Base-by-base conservation (phyloP, 2,113 vertebrate genomes). In the Cyanoderma ruficeps region DNA sequence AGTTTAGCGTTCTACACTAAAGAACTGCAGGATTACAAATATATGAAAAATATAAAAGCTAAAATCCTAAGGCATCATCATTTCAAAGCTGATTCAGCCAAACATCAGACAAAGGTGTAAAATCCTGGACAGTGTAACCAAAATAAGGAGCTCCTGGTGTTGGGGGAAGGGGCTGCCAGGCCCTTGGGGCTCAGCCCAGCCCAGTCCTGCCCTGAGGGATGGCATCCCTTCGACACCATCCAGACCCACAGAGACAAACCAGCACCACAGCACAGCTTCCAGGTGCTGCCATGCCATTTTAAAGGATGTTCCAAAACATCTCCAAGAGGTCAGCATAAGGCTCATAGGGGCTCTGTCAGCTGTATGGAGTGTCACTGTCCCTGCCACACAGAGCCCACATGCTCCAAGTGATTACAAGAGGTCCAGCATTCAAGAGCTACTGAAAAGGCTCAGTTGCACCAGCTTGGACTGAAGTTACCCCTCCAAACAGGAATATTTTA, bases 151-250 rank as follows among this genome's bases (percentile, higher is more conserved):
- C 23, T n/a, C 6, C 1, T 2, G 18, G 22, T 33, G 3, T 16
- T 12, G 2, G 15, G 28, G 35, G 53, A 52, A 47, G 10, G 41
- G 28, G 18, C 24, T 55, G 27, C 28, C 1, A 1, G 13, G n/a
- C 24, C 28, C 57, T 21, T 46, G 57, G 37, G 27, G 42, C 5
- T 28, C 31, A 55, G 22, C 18, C 0, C 0, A 13, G 47, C 9
- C 3, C 0, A 13, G 47, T 6, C 3, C 16, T 53, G 28, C 52
- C 28, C 52, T 53, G 28, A 30, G 52, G 52, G 28, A 11, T 30
- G 41, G n/a, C 1, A 0, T 7, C 20, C 56, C 69, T 53, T 47
- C 57, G 5, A 39, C 39, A 37, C 0, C 0, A 15, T 4, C 16
- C 25, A 41, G 30, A 5, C 30, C 15, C 30, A 9, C 50, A 8